A percentile compares a stretch with the other conserved stretches of the same genome.
Conservation (phyloP, 2,888 invertebrate species). For the Caenorhabditis becei region DNA sequence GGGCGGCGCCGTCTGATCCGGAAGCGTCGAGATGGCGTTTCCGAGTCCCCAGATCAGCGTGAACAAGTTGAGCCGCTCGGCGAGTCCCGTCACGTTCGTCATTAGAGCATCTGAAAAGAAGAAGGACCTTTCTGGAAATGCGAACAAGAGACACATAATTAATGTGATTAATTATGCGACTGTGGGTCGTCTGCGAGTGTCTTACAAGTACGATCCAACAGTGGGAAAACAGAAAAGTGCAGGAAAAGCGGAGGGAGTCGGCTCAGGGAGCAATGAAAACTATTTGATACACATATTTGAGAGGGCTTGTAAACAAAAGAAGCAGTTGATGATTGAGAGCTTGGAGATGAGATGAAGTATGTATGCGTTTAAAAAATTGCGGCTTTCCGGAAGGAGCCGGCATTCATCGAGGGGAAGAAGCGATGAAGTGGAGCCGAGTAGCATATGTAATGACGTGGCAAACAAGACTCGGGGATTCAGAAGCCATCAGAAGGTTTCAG, state of each 20-base stretch:
- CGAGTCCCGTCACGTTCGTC: conserved; percentile 48
- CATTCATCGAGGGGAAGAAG: conserved; percentile 19
- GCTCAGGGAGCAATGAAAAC: conserved; percentile 26
- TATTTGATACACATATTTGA: conserved; percentile 42
- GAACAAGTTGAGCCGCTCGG: conserved; percentile 61
- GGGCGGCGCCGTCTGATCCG: conserved; percentile 34
- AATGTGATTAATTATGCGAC: conserved; percentile 12
- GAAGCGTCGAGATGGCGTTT: conserved; percentile 52
- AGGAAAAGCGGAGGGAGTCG: conserved; percentile 13
- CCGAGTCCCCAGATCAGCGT: conserved; percentile 68
- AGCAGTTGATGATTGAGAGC: conserved; percentile 59
- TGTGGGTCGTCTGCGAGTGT: background rate
- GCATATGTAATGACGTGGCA: conserved; percentile 54
- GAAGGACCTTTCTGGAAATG: conserved; percentile 4
- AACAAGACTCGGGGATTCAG: conserved; percentile 15
- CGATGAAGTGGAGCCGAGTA: conserved; percentile 4
- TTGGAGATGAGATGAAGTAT: conserved; percentile 56
- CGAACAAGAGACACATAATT: conserved; percentile 3
- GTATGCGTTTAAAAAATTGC: conserved; percentile 58
- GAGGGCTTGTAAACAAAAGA: conserved; percentile 53
- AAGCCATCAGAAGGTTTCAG: background rate
- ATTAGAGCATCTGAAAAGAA: conserved; percentile 46
- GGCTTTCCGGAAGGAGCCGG: conserved; percentile 45
- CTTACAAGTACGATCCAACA: background rate
- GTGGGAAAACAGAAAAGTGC: conserved; percentile 4